Base-by-base conservation (phyloP, 2,888 invertebrate species). In the Desoria tigrina region DNA sequence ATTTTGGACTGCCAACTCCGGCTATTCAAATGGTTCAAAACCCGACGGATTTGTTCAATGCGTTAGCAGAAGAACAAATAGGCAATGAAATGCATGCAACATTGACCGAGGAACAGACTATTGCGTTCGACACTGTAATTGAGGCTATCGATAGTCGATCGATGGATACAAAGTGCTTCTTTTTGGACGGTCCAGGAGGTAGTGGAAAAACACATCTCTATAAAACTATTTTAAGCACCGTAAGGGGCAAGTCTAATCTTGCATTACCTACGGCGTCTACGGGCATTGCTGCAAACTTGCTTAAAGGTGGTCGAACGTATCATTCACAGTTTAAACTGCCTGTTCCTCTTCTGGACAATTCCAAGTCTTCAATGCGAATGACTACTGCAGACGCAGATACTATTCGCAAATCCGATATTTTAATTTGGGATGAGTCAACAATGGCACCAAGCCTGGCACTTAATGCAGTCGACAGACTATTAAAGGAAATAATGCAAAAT, bases 221-320 rank as follows among this genome's bases (percentile, higher is more conserved):
- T n/a, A n/a, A n/a, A n/a, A n/a, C n/a, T n/a, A n/a, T n/a, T n/a
- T n/a, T n/a, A n/a, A 49, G 65, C 50, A 24, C 63, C 1, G 23
- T 76, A 1, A 42, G 75, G 72, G 62, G 71, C 24, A 18, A 61
- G 51, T 61, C 53, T 51, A 59, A 65, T 27, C 51, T 64, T 55
- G 69, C 64, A 23, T 61, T 70, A 49, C 67, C 69, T 2, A 76
- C 78, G 61, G 78, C 79, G 0, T 78, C 74, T 62, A 78, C 78
- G 2, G n/a, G n/a, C n/a, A n/a, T n/a, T n/a, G n/a, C n/a, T n/a
- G n/a, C n/a, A n/a, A n/a, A n/a, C n/a, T n/a, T n/a, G n/a, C n/a
- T n/a, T n/a, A n/a, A n/a, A n/a, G n/a, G n/a, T n/a, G n/a, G n/a
- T n/a, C n/a, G n/a, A n/a, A n/a, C n/a, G n/a, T n/a, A n/a, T n/a